Conservation (phyloP, 1,140 invertebrate species). For the Drosophila chauvacae region DNA sequence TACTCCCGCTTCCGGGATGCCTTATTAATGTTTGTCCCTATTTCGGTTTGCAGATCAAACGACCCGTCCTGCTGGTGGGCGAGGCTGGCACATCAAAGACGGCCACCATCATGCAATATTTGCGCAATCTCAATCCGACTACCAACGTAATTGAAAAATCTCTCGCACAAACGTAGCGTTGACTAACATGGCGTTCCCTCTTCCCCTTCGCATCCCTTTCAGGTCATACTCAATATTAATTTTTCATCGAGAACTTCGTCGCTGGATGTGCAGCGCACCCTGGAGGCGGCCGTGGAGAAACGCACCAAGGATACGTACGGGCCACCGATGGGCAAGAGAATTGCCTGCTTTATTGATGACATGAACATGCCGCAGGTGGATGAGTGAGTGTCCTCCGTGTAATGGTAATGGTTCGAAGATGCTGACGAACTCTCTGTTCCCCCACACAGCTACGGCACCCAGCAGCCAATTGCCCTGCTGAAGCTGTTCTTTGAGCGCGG, state of each 20-base stretch:
- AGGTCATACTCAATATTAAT: conserved; percentile 92
- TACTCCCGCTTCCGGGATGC: conserved; percentile 20
- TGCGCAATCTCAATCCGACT: conserved; percentile 88
- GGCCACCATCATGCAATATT: conserved; percentile 93
- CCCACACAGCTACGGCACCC: conserved; percentile 92
- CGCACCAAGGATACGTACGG: conserved; percentile 95
- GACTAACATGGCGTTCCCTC: conserved; percentile 36
- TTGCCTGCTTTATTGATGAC: conserved; percentile 96
- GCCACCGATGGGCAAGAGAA: conserved; percentile 93
- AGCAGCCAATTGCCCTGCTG: conserved; percentile 95
- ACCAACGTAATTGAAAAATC: conserved; percentile 87
- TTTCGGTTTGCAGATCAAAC: conserved; percentile 86
- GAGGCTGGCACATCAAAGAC: conserved; percentile 96
- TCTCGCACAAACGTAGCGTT: conserved; percentile 62
- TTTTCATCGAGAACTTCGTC: conserved; percentile 96
- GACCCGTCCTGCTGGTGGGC: conserved; percentile 93
- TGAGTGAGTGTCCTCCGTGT: conserved; percentile 73
- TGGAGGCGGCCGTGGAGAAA: conserved; percentile 95
- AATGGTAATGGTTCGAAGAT: conserved; percentile 10
- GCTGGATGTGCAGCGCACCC: conserved; percentile 93
- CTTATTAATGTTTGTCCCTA: conserved; percentile 48
- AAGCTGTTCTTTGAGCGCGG: conserved; percentile 94
- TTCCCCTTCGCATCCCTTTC: conserved; percentile 30
- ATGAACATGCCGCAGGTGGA: conserved; percentile 96
- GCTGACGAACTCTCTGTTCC: neutral